Conservation (phyloP, 2,113 vertebrate species). For the Scomber colias region DNA sequence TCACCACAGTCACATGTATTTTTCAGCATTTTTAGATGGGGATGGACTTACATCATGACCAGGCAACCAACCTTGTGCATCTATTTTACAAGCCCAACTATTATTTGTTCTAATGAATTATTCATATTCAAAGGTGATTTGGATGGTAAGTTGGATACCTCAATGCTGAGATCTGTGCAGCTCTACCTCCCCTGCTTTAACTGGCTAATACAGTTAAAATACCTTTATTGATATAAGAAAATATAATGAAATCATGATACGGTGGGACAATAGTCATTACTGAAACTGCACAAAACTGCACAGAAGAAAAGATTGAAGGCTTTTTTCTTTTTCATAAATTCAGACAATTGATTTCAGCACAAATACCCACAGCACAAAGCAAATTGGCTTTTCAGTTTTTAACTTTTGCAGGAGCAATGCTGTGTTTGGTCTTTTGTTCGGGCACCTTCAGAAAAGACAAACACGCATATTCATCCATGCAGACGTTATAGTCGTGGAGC, state of each 20-base stretch:
- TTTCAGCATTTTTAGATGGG: conserved; percentile 71
- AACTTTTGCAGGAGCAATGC: conserved; percentile 20
- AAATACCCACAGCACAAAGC: conserved; percentile 31
- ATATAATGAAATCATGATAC: conserved; percentile 9
- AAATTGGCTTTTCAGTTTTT: conserved; percentile 53
- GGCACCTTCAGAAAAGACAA: conserved; percentile 75
- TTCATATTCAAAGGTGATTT: conserved; percentile 53
- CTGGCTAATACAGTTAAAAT: neutral
- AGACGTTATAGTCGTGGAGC: conserved; percentile 67
- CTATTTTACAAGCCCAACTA: conserved; percentile 45
- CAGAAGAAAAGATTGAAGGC: conserved; percentile 42
- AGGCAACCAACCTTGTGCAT: conserved; percentile 36
- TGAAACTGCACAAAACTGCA: conserved; percentile 15
- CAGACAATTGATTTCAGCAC: conserved; percentile 55
- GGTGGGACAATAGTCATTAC: conserved; percentile 33
- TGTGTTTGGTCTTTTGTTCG: conserved; percentile 58
- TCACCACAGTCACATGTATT: conserved; percentile 67
- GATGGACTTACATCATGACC: conserved; percentile 53
- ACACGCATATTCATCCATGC: conserved; percentile 74
- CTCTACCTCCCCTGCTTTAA: neutral
- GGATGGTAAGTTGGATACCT: conserved; percentile 17
- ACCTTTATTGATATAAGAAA: conserved; percentile 13
- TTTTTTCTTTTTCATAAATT: conserved; percentile 33
- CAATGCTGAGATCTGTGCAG: conserved; percentile 1
- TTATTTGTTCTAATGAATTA: conserved; percentile 67